Conservation (phyloP, 2,113 vertebrate genomes). For the Pluvianellus socialis region DNA sequence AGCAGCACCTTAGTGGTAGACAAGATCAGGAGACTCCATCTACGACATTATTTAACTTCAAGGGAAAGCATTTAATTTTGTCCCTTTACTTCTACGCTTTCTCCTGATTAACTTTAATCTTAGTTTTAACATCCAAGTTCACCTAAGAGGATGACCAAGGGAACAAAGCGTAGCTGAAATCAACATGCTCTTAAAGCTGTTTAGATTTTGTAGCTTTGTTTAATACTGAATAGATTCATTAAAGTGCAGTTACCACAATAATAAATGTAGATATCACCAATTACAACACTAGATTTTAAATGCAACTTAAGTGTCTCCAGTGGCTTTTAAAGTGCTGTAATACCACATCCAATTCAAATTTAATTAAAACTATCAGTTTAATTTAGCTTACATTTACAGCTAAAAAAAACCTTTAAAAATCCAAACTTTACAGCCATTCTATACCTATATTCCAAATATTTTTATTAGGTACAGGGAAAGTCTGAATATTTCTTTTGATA, state of each 20-base stretch:
- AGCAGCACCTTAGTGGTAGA: neutral
- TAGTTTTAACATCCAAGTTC: neutral
- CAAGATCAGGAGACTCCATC: neutral
- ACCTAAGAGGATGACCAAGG: neutral
- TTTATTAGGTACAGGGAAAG: neutral
- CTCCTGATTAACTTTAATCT: neutral
- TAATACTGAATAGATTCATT: constrained; percentile 61
- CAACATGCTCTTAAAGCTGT: constrained; percentile 5
- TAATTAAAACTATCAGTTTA: constrained; percentile 81
- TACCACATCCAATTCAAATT: constrained; percentile 75
- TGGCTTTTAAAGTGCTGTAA: constrained; percentile 73
- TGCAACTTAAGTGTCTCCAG: constrained; percentile 65
- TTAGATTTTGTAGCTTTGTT: constrained; percentile 62
- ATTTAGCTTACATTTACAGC: constrained; percentile 75
- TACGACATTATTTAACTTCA: neutral
- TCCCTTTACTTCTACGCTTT: neutral
- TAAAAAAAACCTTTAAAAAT: neutral
- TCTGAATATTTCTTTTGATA: neutral
- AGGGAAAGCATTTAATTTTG: neutral
- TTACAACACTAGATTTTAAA: constrained; percentile 75
- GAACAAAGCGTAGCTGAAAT: neutral
- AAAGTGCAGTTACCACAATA: constrained; percentile 72
- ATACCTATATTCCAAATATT: constrained; percentile 13
- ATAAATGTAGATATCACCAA: constrained; percentile 77
- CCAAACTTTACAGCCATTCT: constrained; percentile 1